A percentile compares a stretch with the other conserved stretches of the same genome.
phyloP scores from a whole-genome alignment of 2,113 vertebrate genomes.

The Odocoileus hemionus region DNA sequence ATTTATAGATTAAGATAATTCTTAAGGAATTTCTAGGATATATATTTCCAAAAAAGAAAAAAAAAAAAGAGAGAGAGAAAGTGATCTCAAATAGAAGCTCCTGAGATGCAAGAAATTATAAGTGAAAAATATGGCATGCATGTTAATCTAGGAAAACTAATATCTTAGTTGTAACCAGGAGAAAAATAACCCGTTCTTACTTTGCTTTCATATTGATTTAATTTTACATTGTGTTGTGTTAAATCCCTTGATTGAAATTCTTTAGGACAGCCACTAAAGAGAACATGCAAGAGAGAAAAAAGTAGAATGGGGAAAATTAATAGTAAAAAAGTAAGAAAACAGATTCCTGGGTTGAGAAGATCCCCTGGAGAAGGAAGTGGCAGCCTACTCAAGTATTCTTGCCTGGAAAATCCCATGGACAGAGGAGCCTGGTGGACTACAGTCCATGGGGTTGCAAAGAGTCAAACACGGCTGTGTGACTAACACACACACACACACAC shows the following conservation, averaged over 20 bases:
- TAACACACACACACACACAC: too few relatives aligned
- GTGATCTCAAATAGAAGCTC: neutral
- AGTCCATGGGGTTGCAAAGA: too few relatives aligned
- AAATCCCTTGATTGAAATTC: neutral
- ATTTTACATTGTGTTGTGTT: neutral
- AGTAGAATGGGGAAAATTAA: neutral
- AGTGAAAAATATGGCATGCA: neutral
- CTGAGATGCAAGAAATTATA: neutral
- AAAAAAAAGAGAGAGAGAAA: neutral
- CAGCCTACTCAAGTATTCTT: too few relatives aligned
- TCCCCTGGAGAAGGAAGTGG: too few relatives aligned
- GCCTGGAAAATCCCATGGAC: too few relatives aligned
- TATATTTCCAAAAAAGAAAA: neutral
- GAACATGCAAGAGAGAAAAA: neutral
- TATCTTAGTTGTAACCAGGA: neutral
- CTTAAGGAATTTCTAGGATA: neutral
- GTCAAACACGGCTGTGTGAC: too few relatives aligned
- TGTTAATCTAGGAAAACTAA: neutral
- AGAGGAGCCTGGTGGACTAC: too few relatives aligned
- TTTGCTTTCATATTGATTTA: neutral
- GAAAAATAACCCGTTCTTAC: neutral
- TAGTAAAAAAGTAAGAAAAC: neutral
- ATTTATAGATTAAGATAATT: neutral
- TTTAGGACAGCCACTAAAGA: neutral
- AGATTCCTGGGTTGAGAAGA: too few relatives aligned